Base-by-base conservation (phyloP, 2,888 invertebrate genomes). In the Antheraea assamensis region DNA sequence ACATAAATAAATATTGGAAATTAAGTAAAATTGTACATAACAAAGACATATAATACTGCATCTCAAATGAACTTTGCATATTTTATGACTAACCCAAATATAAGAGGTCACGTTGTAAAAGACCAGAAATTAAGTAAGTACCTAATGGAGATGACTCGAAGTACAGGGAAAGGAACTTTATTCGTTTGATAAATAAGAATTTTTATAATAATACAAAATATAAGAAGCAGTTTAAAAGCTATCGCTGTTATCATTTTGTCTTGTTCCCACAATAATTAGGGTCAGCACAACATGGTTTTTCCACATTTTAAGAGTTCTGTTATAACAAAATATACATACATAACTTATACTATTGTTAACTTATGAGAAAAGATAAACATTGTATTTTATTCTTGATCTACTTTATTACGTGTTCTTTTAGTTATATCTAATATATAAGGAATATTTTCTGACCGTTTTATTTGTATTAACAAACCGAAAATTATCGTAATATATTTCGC, bases 141-240 rank as follows among this genome's bases (percentile, higher is more conserved):
- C 2, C 7, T 64, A 68, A 61, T 8, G 15, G 10, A 68, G 30
- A 8, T 35, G 30, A 31, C 7, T 8, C 24, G 21, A 35, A 68
- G 66, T 31, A 35, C 66, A 68, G 35, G 21, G 66, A 68, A 66
- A 68, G 35, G 66, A 68, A 35, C 1, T 27, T 61, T 61, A 61
- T 61, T n/a, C 52, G 19, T 52, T 19, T 19, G 52, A 58, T 2
- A 61, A 61, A 61, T 10, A 24, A 61, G 61, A 61, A 61, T 10
- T 27, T 61, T 27, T 10, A 17, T 27, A 61, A 55, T n/a, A 55
- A 10, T n/a, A n/a, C n/a, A 21, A 55, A 19, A 21, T 55, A 55
- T 1, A n/a, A n/a, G 52, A 49, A 49, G 49, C 15, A 49, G 49
- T 13, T 55, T 55, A 4, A n/a, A 21, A 55, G 17, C 19, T 55